Evolutionary conservation across 2,888 invertebrate species (phyloP), one percentile per base, ranked within the genome.

Genomic region (Hemicrepidius hirtus): DNA sequence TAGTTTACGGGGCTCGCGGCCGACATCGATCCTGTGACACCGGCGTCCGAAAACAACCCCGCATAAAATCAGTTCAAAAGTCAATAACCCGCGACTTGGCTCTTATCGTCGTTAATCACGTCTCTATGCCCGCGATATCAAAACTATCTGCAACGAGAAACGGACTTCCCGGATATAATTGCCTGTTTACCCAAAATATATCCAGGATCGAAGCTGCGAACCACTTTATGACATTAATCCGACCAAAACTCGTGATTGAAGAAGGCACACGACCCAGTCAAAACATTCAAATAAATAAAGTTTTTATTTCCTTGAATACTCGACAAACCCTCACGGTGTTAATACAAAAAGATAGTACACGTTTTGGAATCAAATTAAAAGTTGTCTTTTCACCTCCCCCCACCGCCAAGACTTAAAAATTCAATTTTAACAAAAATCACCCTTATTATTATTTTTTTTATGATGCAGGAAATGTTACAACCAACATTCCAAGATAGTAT

Each of bases 21-120:
- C 68, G 55, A 57, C 71, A 74, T 77, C 77, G 77, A 77, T 77
- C 75, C 69, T 64, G 73, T 67, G 74, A 76, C 68, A 73, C 65
- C 71, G 28, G 44, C 28, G 75, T 75, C 74, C 74, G 65, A 73
- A 75, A 76, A 76, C 75, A 74, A 76, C 68, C 60, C 65, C 69
- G 65, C 55, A 64, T 68, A 75, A 73, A 76, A 78, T 78, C 78
- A 76, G 77, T 78, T 74, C 75, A 75, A 77, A 76, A 78, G 78
- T 78, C 78, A 78, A 78, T 77, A 78, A 78, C 78, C 78, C 75
- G 76, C 62, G 74, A 76, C 73, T 75, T 40, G 66, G 35, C 60
- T 63, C 21, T 62, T 37, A 63, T 68, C 49, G 63, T 68, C 57
- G 72, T 72, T 68, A 72, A 72, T 72, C 72, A 72, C 62, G 62